Conservation (phyloP, 2,888 invertebrate genomes). For the Carabus problematicus region DNA sequence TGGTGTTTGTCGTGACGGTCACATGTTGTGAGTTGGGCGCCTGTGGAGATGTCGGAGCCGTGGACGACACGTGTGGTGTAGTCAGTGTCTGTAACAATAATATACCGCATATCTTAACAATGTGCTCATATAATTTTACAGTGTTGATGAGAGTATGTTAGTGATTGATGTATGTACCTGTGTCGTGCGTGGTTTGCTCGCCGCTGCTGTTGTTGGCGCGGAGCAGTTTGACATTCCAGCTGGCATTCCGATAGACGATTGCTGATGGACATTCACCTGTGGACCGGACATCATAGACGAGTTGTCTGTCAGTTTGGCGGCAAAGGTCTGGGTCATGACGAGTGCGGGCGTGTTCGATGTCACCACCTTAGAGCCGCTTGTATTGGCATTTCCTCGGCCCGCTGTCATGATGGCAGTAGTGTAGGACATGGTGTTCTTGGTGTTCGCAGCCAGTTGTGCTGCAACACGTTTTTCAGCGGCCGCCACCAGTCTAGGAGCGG, state of each 20-base stretch:
- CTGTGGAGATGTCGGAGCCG: slow-evolving; percentile 54
- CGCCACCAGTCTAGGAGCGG: slow-evolving; percentile 65
- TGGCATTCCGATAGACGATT: slow-evolving; percentile 21
- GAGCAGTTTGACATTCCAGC: slow-evolving; percentile 36
- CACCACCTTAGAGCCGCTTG: slow-evolving; percentile 47
- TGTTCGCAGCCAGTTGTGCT: slow-evolving; percentile 59
- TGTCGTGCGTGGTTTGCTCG: slow-evolving; percentile 45
- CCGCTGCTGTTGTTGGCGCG: slow-evolving; percentile 45
- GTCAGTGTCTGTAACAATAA: slow-evolving; percentile 43
- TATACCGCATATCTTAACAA: too few relatives aligned
- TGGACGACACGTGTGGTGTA: slow-evolving; percentile 47
- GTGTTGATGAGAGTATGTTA: too few relatives aligned
- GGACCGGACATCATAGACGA: slow-evolving; percentile 49
- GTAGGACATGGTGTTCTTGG: slow-evolving; percentile 66
- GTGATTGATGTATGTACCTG: slow-evolving; percentile 29
- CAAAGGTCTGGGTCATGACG: slow-evolving; percentile 71
- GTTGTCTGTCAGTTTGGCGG: slow-evolving; percentile 73
- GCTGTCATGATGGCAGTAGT: slow-evolving; percentile 65
- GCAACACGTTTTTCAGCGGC: slow-evolving; percentile 63
- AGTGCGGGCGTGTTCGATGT: slow-evolving; percentile 58
- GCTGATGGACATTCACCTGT: slow-evolving; percentile 30
- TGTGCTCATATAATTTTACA: too few relatives aligned
- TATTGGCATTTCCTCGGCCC: slow-evolving; percentile 53
- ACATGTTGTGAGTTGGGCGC: slow-evolving; percentile 29
- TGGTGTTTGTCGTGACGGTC: slow-evolving; percentile 44